These are phyloP conservation scores for Antigone vipio DNA, from an alignment of 2,113 vertebrate genomes.

Conservation along the genomic window DNA sequence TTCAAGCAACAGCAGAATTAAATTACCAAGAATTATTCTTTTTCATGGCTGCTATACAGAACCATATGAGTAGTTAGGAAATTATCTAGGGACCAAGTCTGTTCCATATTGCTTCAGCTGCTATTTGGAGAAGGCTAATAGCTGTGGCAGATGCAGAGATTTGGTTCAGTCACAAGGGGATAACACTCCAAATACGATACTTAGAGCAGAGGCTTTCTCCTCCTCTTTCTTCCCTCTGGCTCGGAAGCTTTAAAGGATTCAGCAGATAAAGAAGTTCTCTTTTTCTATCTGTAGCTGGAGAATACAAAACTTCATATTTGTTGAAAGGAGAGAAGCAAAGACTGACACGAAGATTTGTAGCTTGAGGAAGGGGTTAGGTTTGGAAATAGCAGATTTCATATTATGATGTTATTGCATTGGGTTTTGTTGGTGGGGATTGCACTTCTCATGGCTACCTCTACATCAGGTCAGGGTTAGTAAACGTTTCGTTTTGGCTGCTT, in stretches of 20 bases:
- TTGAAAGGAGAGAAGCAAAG: neutral
- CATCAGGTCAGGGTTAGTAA: neutral
- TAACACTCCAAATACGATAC: constrained; percentile 6
- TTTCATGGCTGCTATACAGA: constrained; percentile 38
- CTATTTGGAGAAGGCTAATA: constrained; percentile 48
- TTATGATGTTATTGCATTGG: neutral
- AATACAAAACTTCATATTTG: neutral
- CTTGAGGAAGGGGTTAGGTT: neutral
- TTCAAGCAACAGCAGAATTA: constrained; percentile 31
- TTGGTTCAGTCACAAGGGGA: constrained; percentile 16
- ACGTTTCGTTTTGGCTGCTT: neutral
- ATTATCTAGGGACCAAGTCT: constrained; percentile 41
- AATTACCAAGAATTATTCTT: constrained; percentile 22
- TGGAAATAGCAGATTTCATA: neutral
- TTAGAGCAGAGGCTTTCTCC: neutral
- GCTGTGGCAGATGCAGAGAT: constrained; percentile 24
- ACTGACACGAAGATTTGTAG: neutral
- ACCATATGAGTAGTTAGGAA: constrained; percentile 31
- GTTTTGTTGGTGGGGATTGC: neutral
- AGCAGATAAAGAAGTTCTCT: neutral
- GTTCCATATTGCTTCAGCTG: constrained; percentile 49
- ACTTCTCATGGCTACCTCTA: neutral
- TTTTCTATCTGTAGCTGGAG: neutral
- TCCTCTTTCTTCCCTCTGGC: neutral
- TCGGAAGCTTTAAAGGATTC: neutral